Base-by-base conservation (phyloP, 2,888 invertebrate species). In the Harmothoe impar region DNA sequence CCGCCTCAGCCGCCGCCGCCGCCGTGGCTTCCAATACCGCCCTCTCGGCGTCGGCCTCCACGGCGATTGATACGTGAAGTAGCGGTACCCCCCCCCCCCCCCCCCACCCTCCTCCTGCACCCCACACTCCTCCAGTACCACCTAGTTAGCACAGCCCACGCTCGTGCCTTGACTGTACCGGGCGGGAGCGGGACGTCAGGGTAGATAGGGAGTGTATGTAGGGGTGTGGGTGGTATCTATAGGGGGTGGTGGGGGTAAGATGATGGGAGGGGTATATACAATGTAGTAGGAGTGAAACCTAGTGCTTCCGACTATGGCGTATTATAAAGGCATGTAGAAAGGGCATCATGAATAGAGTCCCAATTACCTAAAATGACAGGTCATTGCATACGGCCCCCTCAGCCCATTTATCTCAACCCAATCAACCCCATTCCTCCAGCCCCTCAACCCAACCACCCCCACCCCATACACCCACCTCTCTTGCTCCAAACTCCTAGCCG, bases 131-230 rank as follows among this genome's bases (percentile, higher is more conserved):
- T 20, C 23, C 62, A 62, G 23, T 62, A 20, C 23, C 23, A 20
- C 62, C 62, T 62, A 62, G 62, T 62, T 62, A 62, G 62, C 62
- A 62, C 62, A 62, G 62, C 62, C 62, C 3, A 5, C n/a, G 62
- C 62, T 62, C 62, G 62, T 62, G 62, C n/a, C n/a, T n/a, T 62
- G 62, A 62, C 62, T 62, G 62, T n/a, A 62, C 23, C 3, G 62
- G 62, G 62, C 23, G n/a, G 62, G 62, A 62, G 62, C n/a, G 20
- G 62, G 62, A n/a, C 62, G 54, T 10, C 54, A 52, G 54, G n/a
- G 54, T 17, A 52, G 54, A n/a, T 15, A 62, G 62, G 62, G 62
- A 15, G 62, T n/a, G 62, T 15, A 43, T 43, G 43, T 3, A 43
- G 43, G n/a, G 43, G 43, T 10, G 43, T 43, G 43, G 10, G 43